A percentile compares a stretch with the other conserved stretches of the same genome.
phyloP scores from a whole-genome alignment of 2,888 invertebrate species.

The Drosophila aldrichi region DNA sequence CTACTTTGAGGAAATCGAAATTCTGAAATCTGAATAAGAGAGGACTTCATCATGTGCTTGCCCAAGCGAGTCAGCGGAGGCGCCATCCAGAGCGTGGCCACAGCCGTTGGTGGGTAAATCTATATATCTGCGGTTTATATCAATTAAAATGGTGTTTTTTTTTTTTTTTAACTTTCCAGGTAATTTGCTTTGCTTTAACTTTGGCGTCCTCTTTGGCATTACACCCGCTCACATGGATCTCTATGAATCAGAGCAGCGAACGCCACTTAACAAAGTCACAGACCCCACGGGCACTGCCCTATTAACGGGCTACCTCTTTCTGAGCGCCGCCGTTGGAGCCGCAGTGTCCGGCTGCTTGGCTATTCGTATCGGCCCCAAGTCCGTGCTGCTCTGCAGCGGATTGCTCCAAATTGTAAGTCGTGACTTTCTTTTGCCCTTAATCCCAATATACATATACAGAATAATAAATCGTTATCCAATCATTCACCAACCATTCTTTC shows the following conservation, averaged over 20 bases:
- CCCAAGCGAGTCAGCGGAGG: constrained; percentile 66
- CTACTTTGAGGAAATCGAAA: neutral
- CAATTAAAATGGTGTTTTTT: neutral
- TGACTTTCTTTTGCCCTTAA: neutral
- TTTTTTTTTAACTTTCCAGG: constrained; percentile 56
- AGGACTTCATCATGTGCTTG: constrained; percentile 69
- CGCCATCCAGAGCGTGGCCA: constrained; percentile 69
- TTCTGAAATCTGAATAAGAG: neutral
- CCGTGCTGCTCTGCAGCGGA: constrained; percentile 75
- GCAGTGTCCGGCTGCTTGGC: constrained; percentile 74
- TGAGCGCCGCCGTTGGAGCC: constrained; percentile 78
- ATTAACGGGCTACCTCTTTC: constrained; percentile 75
- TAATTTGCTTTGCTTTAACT: constrained; percentile 81
- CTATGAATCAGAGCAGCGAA: constrained; percentile 70
- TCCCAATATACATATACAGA: neutral
- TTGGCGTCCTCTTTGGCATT: constrained; percentile 82
- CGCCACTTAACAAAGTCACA: constrained; percentile 71
- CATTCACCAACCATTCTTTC: no score
- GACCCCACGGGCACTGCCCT: constrained; percentile 69
- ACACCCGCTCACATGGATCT: constrained; percentile 77
- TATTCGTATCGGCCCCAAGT: constrained; percentile 77
- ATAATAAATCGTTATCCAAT: no score
- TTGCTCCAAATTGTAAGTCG: constrained; percentile 81
- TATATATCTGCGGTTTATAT: neutral
- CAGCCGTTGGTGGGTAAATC: constrained; percentile 60